phyloP scores from a whole-genome alignment of 2,888 invertebrate genomes.

The Pteria penguin region DNA sequence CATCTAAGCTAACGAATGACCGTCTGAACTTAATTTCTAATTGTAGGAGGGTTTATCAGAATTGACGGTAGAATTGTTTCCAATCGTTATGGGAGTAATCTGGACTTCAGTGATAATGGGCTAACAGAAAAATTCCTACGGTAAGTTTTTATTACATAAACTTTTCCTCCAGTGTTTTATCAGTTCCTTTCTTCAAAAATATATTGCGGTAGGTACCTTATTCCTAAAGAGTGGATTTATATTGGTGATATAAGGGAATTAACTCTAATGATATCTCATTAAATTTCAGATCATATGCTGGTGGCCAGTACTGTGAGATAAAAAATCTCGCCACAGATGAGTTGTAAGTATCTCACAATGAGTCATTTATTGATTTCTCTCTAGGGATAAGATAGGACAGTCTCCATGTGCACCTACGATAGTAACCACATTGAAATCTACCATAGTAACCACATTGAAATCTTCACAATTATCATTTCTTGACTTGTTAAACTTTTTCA shows the following conservation, averaged over 20 bases:
- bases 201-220: no score
- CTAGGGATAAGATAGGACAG: not conserved
- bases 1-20: no score
- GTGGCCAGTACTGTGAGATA: conserved; percentile 25
- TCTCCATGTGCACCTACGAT: no score
- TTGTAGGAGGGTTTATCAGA: conserved; percentile 50
- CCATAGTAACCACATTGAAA: no score
- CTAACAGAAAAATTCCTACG: conserved; percentile 50
- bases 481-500: no score
- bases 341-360: conserved; percentile 14
- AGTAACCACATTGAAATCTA: no score
- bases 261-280: not conserved
- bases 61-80: conserved; percentile 56
- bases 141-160: no score
- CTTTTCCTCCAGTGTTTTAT: no score
- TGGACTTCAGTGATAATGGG: conserved; percentile 50
- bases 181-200: no score
- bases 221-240: not conserved
- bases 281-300: conserved; percentile 13
- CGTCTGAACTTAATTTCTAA: no score
- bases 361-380: not conserved
- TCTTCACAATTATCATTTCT: no score
- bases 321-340: conserved; percentile 10
- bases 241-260: not conserved
- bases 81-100: conserved; percentile 59